Percentiles rank a stretch among this genome's conserved stretches.
phyloP scores from a whole-genome alignment of 1,140 invertebrate species.

The Pseudachorutes palmiensis region DNA sequence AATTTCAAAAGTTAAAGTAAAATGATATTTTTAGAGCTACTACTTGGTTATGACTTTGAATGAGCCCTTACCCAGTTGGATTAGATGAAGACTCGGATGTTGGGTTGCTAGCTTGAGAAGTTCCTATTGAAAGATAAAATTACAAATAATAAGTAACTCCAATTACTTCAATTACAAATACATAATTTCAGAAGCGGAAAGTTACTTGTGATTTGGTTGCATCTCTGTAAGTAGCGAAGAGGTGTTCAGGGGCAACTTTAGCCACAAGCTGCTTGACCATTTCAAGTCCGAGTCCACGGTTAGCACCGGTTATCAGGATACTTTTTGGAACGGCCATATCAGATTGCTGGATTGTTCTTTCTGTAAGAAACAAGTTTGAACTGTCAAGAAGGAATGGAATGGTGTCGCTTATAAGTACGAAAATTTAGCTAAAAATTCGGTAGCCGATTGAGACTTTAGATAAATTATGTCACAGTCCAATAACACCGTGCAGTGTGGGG shows the following conservation, averaged over 20 bases:
- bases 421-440: too few species aligned
- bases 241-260: conserved; percentile 43
- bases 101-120: conserved; percentile 17
- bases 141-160: background rate
- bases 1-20: too few species aligned
- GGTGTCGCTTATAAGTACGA: too few species aligned
- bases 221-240: conserved; percentile 67
- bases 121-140: conserved; percentile 24
- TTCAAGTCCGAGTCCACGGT: conserved; percentile 75
- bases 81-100: conserved; percentile 5
- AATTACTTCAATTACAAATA: background rate
- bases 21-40: too few species aligned
- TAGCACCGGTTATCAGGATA: conserved; percentile 77
- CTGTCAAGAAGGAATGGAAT: too few species aligned
- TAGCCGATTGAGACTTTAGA: too few species aligned
- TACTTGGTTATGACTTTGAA: too few species aligned
- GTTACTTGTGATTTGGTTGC: background rate
- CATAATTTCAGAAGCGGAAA: too few species aligned
- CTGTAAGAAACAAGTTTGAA: too few species aligned
- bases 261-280: conserved; percentile 60
- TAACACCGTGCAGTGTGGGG: too few species aligned
- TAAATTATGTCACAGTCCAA: too few species aligned
- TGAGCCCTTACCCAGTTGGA: conserved; percentile 21
- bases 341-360: too few species aligned
- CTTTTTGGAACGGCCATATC: background rate